These are phyloP conservation scores for Eonycteris spelaea DNA, from an alignment of 2,113 vertebrate species.

Conservation along the genomic window DNA sequence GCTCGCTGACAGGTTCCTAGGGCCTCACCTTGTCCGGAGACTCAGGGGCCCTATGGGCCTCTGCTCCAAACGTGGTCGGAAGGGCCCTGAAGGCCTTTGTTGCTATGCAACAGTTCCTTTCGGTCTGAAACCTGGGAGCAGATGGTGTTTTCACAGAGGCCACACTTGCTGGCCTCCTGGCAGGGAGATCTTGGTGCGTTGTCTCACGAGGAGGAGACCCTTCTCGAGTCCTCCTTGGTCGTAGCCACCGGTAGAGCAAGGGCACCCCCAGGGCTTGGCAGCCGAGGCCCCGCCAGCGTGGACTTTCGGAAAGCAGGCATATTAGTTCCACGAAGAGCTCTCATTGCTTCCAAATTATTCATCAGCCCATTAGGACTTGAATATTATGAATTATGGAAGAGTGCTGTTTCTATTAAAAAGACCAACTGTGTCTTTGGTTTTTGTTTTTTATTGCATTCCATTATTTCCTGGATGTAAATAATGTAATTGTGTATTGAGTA, in stretches of 20 bases:
- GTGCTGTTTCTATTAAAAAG: slow-evolving; percentile 46
- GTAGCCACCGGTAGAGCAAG: background rate
- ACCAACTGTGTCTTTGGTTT: slow-evolving; percentile 1
- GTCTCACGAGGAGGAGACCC: background rate
- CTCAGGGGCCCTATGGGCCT: accelerated
- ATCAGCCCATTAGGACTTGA: slow-evolving; percentile 54
- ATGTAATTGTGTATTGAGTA: background rate
- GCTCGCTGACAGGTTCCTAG: background rate
- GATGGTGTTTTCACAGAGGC: slow-evolving; percentile 8
- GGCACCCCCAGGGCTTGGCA: background rate
- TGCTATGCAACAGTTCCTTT: background rate
- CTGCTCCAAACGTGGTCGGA: background rate
- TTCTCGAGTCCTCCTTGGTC: background rate
- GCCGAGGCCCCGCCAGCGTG: background rate
- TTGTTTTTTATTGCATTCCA: background rate
- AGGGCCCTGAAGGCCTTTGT: background rate
- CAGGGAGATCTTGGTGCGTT: background rate
- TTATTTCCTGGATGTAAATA: slow-evolving; percentile 22
- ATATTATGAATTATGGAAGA: slow-evolving; percentile 68
- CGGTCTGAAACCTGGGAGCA: background rate
- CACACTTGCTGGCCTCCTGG: background rate
- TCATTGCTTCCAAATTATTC: slow-evolving; percentile 63
- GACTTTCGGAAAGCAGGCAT: background rate
- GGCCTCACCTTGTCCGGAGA: too few species aligned
- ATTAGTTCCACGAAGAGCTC: background rate